Evolutionary conservation across 2,797 vertebrate species (phyloP).

Genomic region (Mastacembelus armatus): DNA sequence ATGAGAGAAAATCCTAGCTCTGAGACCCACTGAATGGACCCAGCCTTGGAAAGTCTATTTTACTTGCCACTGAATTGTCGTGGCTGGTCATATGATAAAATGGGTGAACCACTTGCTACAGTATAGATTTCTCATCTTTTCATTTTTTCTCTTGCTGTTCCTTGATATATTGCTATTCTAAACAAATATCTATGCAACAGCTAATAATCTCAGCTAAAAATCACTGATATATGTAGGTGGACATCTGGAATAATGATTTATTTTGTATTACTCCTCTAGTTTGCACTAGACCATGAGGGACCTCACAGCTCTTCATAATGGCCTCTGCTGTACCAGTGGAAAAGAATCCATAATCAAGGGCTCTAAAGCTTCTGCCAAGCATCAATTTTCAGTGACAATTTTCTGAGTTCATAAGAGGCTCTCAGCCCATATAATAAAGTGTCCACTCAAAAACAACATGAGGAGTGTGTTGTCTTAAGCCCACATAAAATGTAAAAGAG

Average conservation of each 20-base stretch:
- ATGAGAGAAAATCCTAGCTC: background rate
- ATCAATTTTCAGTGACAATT: constrained; percentile 53
- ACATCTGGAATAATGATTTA: constrained; percentile 3
- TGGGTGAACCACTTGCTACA: too few relatives aligned
- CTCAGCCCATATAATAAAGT: constrained; percentile 73
- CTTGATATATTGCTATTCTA: background rate
- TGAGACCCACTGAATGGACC: background rate
- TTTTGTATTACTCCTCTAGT: background rate
- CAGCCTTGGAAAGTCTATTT: background rate
- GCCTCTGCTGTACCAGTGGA: constrained; percentile 21
- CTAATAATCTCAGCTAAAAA: background rate
- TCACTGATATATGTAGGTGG: background rate
- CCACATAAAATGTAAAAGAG: constrained; percentile 21
- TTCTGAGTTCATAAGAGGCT: constrained; percentile 59
- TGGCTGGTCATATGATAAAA: too few relatives aligned
- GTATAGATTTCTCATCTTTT: too few relatives aligned
- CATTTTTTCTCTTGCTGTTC: background rate
- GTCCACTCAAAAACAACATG: constrained; percentile 53
- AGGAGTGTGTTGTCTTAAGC: constrained; percentile 52
- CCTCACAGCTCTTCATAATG: constrained; percentile 20
- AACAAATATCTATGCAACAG: background rate
- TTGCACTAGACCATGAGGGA: constrained; percentile 12
- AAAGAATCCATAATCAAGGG: constrained; percentile 47
- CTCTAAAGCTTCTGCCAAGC: constrained; percentile 53
- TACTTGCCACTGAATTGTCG: background rate